Base-by-base conservation (phyloP, 2,888 invertebrate genomes). In the Calameuta pallipes region DNA sequence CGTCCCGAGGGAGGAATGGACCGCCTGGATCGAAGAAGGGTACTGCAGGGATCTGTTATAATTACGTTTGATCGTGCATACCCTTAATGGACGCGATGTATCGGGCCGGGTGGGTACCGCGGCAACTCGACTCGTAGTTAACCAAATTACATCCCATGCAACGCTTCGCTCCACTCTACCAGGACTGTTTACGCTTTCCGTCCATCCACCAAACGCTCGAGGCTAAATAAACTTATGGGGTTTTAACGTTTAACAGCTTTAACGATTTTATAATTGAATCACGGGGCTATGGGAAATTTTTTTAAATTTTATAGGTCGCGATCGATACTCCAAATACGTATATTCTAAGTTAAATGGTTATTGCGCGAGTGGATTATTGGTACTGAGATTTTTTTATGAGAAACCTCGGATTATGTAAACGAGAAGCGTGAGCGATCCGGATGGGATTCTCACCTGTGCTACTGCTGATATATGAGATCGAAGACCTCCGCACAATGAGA, bases 81-180 rank as follows among this genome's bases (percentile, higher is more conserved):
- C 84, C 85, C 84, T 89, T 89, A 89, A 89, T 88, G 89, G 87
- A 87, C 81, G 84, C 84, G 82, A 85, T 86, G 85, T 86, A 87
- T 86, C 83, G 85, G 80, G 82, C 79, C 31, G 33, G 33, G 2
- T 76, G 77, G 77, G 74, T 81, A 75, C 76, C 70, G 31, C 70
- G 33, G 33, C 33, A 82, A 85, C 83, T 84, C 85, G 84, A 85
- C 83, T 86, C 82, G 82, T 82, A 81, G 85, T 80, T 89, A 88
- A 89, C 85, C 85, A 81, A 87, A 87, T 89, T 87, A 87, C 83
- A 71, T 37, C 70, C 13, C 31, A 11, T 30, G n/a, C 68, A 33
- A 41, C 37, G 76, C 69, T 56, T 41, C 70, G 34, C 77, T 69
- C 74, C 76, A 56, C 79, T 76, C 77, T 78, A 30, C 70, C 41